phyloP scores from a whole-genome alignment of 2,888 invertebrate species.

The Ptychoptera albimana region DNA sequence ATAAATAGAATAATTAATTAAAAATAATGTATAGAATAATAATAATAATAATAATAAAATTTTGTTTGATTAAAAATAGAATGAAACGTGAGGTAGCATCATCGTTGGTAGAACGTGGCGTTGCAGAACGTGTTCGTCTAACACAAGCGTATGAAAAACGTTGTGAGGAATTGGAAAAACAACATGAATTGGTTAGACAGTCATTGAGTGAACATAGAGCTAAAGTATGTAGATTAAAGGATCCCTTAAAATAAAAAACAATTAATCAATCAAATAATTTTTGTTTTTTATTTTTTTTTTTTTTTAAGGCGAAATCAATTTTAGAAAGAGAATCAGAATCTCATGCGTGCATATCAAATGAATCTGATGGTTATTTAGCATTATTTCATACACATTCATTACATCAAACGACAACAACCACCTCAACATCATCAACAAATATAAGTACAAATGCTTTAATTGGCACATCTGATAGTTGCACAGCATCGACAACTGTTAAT shows the following conservation, averaged over 20 bases:
- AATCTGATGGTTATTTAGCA: slow-evolving; percentile 25
- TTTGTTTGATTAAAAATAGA: slow-evolving; percentile 12
- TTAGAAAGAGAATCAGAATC: slow-evolving; percentile 29
- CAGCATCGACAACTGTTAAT: too few species aligned
- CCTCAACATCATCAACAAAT: slow-evolving; percentile 2
- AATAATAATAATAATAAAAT: background rate
- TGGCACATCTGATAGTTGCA: too few species aligned
- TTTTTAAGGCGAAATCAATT: slow-evolving; percentile 25
- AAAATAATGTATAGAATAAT: background rate
- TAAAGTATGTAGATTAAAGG: slow-evolving; percentile 32
- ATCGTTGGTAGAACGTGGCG: slow-evolving; percentile 68
- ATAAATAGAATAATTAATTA: background rate
- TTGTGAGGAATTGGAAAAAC: slow-evolving; percentile 55
- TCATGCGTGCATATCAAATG: slow-evolving; percentile 20
- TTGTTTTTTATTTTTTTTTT: too few species aligned
- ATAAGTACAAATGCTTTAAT: background rate
- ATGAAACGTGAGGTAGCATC: slow-evolving; percentile 32
- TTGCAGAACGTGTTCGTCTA: slow-evolving; percentile 70
- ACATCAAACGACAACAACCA: background rate
- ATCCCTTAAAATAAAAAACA: background rate
- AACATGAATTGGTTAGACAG: slow-evolving; percentile 61
- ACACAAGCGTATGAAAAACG: slow-evolving; percentile 61
- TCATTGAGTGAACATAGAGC: slow-evolving; percentile 48
- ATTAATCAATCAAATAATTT: too few species aligned
- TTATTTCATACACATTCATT: slow-evolving; percentile 19